Evolutionary conservation across 2,888 invertebrate species (phyloP), one percentile per base, ranked within the genome.

Genomic region (Sipha maydis): DNA sequence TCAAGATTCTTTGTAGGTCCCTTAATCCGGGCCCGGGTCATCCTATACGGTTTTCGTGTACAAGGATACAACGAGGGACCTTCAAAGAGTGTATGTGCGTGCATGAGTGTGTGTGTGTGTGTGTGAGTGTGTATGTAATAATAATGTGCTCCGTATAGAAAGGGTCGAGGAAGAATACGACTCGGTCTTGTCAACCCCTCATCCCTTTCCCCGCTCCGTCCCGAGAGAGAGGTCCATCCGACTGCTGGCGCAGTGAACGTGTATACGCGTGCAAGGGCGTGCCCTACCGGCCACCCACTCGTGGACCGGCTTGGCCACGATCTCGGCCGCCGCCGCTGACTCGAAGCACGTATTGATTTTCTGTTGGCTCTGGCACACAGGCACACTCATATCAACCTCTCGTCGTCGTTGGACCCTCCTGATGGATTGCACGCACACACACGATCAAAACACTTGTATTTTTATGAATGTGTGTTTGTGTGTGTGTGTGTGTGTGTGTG

Each of bases 331-430:
- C 38, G n/a, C 1, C 48, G 48, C 48, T 48, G 48, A 48, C 34
- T 3, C 79, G 61, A 38, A 38, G n/a, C 48, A 48, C 61, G 80
- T 80, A 80, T 80, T 69, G 67, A 80, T 80, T 80, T 80, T 80
- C 69, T n/a, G 61, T 34, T 21, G 79, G n/a, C 67, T 31, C 56
- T 76, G 41, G 25, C 25, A 25, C 61, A 7, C 11, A 25, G 41
- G 25, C 25, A 34, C 61, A 7, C 11, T 34, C 80, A 31, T 38
- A 25, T 25, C 80, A 41, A 25, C 34, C 31, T 34, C 54, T 79
- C 61, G 25, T 34, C 61, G 79, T 61, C 78, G 56, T 31, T 67
- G 80, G 80, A 80, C 80, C 80, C 80, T 80, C 41, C 80, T 80
- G 80, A 80, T 80, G 69, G 80, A 80, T 80, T 73, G 73, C 31